These are phyloP conservation scores for Diploptera punctata DNA, from an alignment of 2,888 invertebrate species.

Conservation along the genomic window DNA sequence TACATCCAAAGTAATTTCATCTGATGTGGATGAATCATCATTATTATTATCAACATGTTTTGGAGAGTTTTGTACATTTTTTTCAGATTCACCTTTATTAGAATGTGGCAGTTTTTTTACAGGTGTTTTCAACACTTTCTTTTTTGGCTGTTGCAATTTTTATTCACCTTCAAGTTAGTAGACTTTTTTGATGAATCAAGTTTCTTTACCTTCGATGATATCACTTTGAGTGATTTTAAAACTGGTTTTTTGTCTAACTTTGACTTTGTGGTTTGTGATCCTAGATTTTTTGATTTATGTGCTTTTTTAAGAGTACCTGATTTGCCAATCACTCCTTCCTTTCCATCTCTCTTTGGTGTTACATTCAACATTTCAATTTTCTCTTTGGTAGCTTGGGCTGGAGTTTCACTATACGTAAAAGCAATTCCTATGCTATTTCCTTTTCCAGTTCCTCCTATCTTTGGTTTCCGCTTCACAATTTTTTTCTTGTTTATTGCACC, in stretches of 20 bases:
- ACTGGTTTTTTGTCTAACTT: slow-evolving; percentile 23
- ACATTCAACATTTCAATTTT: neutral
- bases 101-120: slow-evolving; percentile 31
- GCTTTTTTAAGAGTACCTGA: neutral
- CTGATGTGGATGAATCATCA: slow-evolving; percentile 45
- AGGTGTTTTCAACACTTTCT: neutral
- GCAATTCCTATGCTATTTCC: slow-evolving; percentile 45
- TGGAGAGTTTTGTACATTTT: neutral
- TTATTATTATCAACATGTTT: neutral
- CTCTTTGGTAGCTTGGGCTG: slow-evolving; percentile 16
- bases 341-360: slow-evolving; percentile 41
- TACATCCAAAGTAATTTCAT: slow-evolving; percentile 48
- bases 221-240: neutral
- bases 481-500: slow-evolving; percentile 50
- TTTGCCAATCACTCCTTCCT: neutral
- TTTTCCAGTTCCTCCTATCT: slow-evolving; percentile 48
- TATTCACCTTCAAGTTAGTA: neutral
- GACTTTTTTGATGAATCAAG: neutral
- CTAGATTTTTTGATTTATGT: neutral
- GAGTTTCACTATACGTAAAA: neutral
- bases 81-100: neutral
- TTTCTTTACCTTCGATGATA: slow-evolving; percentile 43
- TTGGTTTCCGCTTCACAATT: slow-evolving; percentile 52
- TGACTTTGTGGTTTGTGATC: neutral
- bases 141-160: neutral